These are phyloP conservation scores for Zosterops japonicus DNA, from an alignment of 2,113 vertebrate genomes.

Conservation along the genomic window DNA sequence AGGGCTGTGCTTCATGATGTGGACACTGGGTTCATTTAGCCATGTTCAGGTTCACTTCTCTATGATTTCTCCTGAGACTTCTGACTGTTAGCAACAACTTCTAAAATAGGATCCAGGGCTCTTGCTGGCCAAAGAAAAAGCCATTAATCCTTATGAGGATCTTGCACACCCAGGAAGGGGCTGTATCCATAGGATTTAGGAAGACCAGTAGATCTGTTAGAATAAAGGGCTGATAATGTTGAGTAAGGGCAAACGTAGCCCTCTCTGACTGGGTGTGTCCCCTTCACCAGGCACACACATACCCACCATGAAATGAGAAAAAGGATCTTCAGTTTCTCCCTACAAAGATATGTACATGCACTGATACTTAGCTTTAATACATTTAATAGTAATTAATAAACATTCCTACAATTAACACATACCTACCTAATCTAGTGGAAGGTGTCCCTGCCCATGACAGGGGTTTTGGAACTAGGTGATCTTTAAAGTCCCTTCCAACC, in stretches of 20 bases:
- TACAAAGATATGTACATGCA: neutral
- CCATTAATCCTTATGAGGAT: neutral
- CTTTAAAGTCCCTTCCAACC: neutral
- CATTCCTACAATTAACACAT: neutral
- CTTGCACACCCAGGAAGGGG: neutral
- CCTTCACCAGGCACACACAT: neutral
- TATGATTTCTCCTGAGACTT: neutral
- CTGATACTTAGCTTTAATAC: neutral
- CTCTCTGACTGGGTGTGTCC: neutral
- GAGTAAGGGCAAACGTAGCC: neutral
- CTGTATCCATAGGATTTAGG: neutral
- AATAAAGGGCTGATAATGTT: neutral
- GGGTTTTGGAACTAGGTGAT: neutral
- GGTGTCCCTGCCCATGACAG: neutral
- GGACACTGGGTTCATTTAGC: neutral
- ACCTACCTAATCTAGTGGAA: neutral
- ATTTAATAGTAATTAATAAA: neutral
- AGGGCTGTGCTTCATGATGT: neutral
- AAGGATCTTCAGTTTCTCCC: neutral
- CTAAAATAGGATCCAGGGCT: neutral
- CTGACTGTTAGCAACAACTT: accelerated
- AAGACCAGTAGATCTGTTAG: neutral
- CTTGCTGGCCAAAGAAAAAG: neutral
- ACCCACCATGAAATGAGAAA: neutral
- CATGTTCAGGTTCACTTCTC: neutral